These are phyloP conservation scores for Oithona nana DNA, from an alignment of 2,888 invertebrate genomes.

Conservation along the genomic window DNA sequence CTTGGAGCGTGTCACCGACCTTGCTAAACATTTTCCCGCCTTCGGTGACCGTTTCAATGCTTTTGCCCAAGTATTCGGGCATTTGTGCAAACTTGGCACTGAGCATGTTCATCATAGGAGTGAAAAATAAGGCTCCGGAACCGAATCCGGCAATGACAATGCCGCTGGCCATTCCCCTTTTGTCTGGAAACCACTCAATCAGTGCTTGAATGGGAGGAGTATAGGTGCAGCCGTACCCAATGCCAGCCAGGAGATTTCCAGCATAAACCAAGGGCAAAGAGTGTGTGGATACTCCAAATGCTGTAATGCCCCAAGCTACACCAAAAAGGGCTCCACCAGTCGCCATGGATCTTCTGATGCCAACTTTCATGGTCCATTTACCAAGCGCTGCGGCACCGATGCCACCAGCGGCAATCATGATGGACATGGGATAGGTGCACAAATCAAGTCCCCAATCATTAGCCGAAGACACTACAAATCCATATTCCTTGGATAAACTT, in stretches of 20 bases:
- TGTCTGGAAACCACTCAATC: conserved; percentile 17
- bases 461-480: conserved; percentile 8
- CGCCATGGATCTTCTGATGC: conserved; percentile 5
- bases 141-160: conserved; percentile 17
- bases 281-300: conserved; percentile 8
- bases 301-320: conserved; percentile 1
- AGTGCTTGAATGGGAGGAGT: conserved; percentile 17
- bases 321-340: conserved; percentile 11
- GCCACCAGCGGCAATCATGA: conserved; percentile 16
- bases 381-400: conserved; percentile 11
- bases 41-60: conserved; percentile 9
- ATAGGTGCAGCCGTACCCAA: conserved; percentile 17
- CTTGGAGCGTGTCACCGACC: conserved; percentile 8
- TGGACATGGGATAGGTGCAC: conserved; percentile 16
- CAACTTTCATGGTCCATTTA: conserved; percentile 17
- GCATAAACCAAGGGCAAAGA: conserved; percentile 7
- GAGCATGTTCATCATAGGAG: conserved; percentile 16
- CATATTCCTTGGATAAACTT: conserved; percentile 4
- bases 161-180: conserved; percentile 13
- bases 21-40: conserved; percentile 10
- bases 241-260: conserved; percentile 11
- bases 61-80: conserved; percentile 7
- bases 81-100: not conserved
- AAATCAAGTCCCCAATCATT: conserved; percentile 14
- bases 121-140: conserved; percentile 16